Conservation (phyloP, 2,113 vertebrate genomes). For the Erinaceus europaeus region DNA sequence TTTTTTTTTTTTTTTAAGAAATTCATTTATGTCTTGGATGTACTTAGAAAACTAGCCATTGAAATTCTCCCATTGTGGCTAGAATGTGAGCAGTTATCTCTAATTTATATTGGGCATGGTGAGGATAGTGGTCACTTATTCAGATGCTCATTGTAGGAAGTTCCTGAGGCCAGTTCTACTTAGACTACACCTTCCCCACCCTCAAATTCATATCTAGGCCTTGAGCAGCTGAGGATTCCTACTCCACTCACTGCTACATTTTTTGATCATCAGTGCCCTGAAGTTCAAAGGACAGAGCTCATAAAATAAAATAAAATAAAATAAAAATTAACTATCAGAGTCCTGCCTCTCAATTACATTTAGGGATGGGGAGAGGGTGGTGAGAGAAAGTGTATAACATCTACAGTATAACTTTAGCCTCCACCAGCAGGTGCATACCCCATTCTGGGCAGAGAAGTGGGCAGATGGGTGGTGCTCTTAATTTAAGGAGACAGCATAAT, state of each 20-base stretch:
- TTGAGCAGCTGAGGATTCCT: too few species aligned
- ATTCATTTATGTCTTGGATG: neutral
- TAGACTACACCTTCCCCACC: rapidly evolving
- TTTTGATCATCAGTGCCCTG: neutral
- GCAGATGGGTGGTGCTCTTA: neutral
- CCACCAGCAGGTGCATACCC: rapidly evolving
- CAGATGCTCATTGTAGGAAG: neutral
- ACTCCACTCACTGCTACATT: neutral
- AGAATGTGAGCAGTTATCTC: neutral
- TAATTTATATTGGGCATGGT: neutral
- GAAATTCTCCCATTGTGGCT: neutral
- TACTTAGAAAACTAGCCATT: constrained; percentile 5
- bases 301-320: neutral
- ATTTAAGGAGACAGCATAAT: neutral
- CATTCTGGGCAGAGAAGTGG: rapidly evolving
- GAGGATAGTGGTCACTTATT: neutral
- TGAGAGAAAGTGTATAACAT: neutral
- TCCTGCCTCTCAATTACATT: neutral
- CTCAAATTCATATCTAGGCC: neutral
- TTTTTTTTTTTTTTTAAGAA: neutral
- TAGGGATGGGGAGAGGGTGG: neutral
- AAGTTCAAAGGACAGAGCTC: neutral
- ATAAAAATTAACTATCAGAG: neutral
- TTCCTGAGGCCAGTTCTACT: neutral
- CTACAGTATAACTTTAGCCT: neutral